These are phyloP conservation scores for Metaphire vulgaris DNA, from an alignment of 1,140 invertebrate genomes.

Conservation along the genomic window DNA sequence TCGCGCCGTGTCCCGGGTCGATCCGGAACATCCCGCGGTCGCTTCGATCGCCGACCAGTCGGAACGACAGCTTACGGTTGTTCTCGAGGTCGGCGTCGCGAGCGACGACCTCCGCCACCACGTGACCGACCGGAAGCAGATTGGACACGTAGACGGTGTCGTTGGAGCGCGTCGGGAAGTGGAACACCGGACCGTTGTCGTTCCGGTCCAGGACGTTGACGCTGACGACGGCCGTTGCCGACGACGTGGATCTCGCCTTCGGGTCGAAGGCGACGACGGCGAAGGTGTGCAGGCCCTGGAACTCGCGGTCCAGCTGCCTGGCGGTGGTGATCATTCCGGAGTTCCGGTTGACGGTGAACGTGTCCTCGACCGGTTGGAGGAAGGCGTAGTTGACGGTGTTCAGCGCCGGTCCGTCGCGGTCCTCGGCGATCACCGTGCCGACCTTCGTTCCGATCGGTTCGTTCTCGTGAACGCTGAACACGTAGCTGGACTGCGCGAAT, in stretches of 20 bases:
- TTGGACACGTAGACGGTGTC: slow-evolving; percentile 21
- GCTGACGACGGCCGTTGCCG: slow-evolving; percentile 22
- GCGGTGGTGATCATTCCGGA: slow-evolving; percentile 23
- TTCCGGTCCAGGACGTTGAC: slow-evolving; percentile 25
- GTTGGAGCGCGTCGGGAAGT: slow-evolving; percentile 13
- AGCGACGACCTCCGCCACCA: slow-evolving; percentile 14
- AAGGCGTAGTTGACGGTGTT: slow-evolving; percentile 15
- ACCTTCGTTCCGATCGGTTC: slow-evolving; percentile 63
- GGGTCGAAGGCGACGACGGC: slow-evolving; percentile 13
- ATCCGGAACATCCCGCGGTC: slow-evolving; percentile 17
- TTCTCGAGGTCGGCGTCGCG: slow-evolving; percentile 10
- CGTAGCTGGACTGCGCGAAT: slow-evolving; percentile 69
- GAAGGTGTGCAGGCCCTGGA: slow-evolving; percentile 19
- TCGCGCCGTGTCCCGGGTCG: slow-evolving; percentile 13
- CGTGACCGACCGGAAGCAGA: slow-evolving; percentile 13
- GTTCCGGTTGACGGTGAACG: slow-evolving; percentile 18
- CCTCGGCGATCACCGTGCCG: slow-evolving; percentile 69
- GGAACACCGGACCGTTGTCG: slow-evolving; percentile 22
- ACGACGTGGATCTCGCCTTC: background rate
- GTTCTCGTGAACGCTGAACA: slow-evolving; percentile 45
- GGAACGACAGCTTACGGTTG: slow-evolving; percentile 14
- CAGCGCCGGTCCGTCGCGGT: slow-evolving; percentile 63
- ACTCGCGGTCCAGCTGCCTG: slow-evolving; percentile 21
- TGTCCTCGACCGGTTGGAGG: background rate
- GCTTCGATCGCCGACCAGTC: background rate